Conservation (phyloP, 2,888 invertebrate genomes). For the Drosophila paramelanica region DNA sequence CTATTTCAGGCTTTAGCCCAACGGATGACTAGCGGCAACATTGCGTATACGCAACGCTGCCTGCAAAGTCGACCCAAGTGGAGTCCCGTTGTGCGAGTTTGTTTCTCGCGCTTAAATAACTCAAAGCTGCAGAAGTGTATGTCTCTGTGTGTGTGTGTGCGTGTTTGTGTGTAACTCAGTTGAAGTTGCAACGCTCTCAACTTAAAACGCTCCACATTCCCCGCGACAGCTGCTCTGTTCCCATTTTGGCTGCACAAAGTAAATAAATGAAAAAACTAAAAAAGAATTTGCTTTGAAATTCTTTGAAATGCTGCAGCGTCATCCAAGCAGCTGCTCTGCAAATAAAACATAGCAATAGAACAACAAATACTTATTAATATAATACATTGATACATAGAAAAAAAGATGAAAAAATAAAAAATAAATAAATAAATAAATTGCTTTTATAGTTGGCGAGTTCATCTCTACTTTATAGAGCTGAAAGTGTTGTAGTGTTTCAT, state of each 20-base stretch:
- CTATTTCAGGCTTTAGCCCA: conserved; percentile 51
- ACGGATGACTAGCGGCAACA: conserved; percentile 36
- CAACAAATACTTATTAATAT: not conserved
- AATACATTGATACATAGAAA: not conserved
- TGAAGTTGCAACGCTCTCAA: conserved; percentile 30
- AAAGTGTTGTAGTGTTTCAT: too few relatives aligned
- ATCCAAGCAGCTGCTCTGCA: conserved; percentile 6
- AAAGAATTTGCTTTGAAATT: conserved; percentile 15
- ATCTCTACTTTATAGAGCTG: too few relatives aligned
- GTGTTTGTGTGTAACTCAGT: conserved; percentile 32
- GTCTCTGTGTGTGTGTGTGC: not conserved
- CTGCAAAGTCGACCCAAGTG: conserved; percentile 12
- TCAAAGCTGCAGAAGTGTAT: conserved; percentile 37
- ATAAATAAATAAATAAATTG: too few relatives aligned
- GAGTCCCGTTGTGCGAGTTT: conserved; percentile 10
- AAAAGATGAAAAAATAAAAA: too few relatives aligned
- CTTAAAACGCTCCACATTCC: conserved; percentile 1
- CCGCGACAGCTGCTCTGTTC: conserved; percentile 27
- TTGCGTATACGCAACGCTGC: conserved; percentile 57
- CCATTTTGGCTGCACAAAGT: conserved; percentile 22
- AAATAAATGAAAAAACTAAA: conserved; percentile 6
- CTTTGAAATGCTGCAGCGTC: not conserved
- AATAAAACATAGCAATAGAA: conserved; percentile 4
- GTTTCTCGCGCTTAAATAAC: conserved; percentile 62
- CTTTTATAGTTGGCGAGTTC: too few relatives aligned